phyloP scores from a whole-genome alignment of 2,888 invertebrate species.

The Philereme vetulata region DNA sequence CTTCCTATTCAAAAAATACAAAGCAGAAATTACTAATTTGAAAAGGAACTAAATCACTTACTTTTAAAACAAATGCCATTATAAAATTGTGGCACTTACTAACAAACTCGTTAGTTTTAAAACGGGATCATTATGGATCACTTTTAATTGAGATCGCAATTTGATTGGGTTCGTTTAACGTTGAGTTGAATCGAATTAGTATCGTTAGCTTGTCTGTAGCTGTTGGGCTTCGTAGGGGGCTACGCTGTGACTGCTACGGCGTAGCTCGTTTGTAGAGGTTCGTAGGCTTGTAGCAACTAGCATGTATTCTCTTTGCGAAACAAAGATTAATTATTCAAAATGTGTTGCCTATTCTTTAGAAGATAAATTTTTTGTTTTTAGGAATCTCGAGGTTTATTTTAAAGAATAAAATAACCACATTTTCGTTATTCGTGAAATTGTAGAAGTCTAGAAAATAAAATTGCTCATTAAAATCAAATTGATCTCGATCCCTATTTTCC shows the following conservation, averaged over 20 bases:
- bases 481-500: no score
- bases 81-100: constrained; percentile 1
- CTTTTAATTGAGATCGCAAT: constrained; percentile 63
- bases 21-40: no score
- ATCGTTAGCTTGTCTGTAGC: constrained; percentile 57
- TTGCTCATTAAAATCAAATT: no score
- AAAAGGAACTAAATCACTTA: neutral
- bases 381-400: no score
- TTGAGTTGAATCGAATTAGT: constrained; percentile 65
- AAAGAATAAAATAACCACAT: no score
- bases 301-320: neutral
- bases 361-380: no score
- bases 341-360: no score
- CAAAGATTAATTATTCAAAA: no score
- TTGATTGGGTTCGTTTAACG: constrained; percentile 65
- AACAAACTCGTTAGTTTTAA: constrained; percentile 6
- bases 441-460: no score
- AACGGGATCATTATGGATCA: constrained; percentile 38
- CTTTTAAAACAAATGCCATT: neutral
- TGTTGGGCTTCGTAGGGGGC: constrained; percentile 33
- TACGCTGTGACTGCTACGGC: constrained; percentile 32
- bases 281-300: constrained; percentile 29
- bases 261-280: constrained; percentile 39
- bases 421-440: no score
- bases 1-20: neutral